Base-by-base conservation (phyloP, 2,113 vertebrate species). In the Lophochroa leadbeateri region DNA sequence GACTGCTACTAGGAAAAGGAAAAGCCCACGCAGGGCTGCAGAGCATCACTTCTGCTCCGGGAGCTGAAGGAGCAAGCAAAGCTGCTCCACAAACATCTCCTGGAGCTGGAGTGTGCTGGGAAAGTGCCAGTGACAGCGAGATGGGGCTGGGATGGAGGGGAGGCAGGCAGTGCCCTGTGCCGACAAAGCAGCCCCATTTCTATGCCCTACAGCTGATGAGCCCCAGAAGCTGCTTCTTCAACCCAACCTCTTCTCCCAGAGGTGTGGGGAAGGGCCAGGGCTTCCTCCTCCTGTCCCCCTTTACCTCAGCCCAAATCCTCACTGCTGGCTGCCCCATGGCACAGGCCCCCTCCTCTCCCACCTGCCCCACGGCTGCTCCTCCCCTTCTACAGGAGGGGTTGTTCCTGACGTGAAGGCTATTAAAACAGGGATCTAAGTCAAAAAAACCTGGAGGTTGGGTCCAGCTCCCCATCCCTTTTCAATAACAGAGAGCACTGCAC, bases 381-480 rank as follows among this genome's bases (percentile, higher is more conserved):
- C 27, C 37, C 47, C 60, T 9, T 47, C 44, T 25, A 5, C 0
- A 0, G 11, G 19, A 69, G 23, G 4, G 8, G 21, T 3, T 46
- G 5, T 1, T 69, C 47, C 61, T 86, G n/a, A 39, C 1, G 1
- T 28, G 31, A 77, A 77, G 43, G 29, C 3, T 53, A 33, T 19
- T 17, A 47, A 70, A 75, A 20, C 21, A 35, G 20, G 27, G 16
- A 78, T 5, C 20, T 55, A 41, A 16, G 12, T 29, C 44, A 60
- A 77, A 50, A 80, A 83, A 70, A 1, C 29, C 58, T 39, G 31
- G 41, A 57, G 60, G 47, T 1, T 0, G 24, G 10, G 41, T 33
- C 25, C 29, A 86, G 29, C 18, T 7, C 17, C 55, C 6, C 2
- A 2, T 3, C 4, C 16, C 25, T 43, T 35, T 33, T 31, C 3